Evolutionary conservation across 2,888 invertebrate species (phyloP).

Genomic region (Lithophane leautieri): DNA sequence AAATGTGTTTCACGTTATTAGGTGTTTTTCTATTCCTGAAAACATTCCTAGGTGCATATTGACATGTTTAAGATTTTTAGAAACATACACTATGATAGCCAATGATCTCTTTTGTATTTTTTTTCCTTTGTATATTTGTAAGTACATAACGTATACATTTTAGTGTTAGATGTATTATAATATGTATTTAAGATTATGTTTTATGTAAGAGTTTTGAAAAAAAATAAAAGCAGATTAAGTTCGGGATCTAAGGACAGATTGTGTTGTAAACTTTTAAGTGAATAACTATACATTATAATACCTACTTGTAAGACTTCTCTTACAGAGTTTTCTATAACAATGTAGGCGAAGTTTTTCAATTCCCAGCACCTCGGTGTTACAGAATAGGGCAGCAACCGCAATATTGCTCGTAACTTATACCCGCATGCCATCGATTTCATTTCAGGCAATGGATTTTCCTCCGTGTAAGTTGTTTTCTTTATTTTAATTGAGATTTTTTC

Average conservation of each 20-base stretch:
- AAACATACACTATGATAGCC: no score
- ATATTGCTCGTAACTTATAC: constrained; percentile 47
- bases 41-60: neutral
- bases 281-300: neutral
- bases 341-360: constrained; percentile 59
- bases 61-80: neutral
- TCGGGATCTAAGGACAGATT: neutral
- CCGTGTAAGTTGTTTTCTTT: no score
- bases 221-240: neutral
- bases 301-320: constrained; percentile 2
- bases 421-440: constrained; percentile 7
- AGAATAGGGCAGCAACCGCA: constrained; percentile 28
- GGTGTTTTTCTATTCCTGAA: neutral
- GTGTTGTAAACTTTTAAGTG: neutral
- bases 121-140: no score
- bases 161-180: no score
- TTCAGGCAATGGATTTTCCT: neutral
- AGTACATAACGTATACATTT: no score
- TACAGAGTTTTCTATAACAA: constrained; percentile 15
- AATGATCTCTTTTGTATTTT: no score
- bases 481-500: neutral
- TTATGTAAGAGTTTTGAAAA: no score
- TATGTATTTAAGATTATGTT: no score
- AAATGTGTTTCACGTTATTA: neutral
- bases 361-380: constrained; percentile 24